Conservation (phyloP, 2,113 vertebrate species). For the Dicrurus megarhynchus region DNA sequence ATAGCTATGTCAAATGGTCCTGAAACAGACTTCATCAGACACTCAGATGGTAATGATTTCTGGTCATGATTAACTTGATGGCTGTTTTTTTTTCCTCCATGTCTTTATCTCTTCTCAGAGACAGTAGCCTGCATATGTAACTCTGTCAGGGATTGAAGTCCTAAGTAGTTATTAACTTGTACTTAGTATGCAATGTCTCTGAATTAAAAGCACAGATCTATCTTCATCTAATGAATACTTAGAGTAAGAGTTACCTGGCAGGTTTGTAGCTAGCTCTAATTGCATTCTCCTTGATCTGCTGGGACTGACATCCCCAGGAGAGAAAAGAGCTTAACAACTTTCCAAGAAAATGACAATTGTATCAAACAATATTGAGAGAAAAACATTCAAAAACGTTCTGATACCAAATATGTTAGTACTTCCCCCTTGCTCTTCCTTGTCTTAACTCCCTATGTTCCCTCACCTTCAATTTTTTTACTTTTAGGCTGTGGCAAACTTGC, state of each 20-base stretch:
- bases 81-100: neutral
- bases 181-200: constrained; percentile 11
- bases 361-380: neutral
- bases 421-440: neutral
- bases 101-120: constrained; percentile 28
- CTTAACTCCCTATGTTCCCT: neutral
- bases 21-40: constrained; percentile 21
- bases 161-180: constrained; percentile 40
- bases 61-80: neutral
- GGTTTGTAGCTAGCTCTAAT: constrained; percentile 28
- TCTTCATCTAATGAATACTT: constrained; percentile 41
- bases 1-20: neutral
- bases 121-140: neutral
- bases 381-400: neutral
- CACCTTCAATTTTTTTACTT: neutral
- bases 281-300: neutral
- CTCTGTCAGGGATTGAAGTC: constrained; percentile 4
- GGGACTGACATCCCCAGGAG: neutral
- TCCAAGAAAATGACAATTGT: neutral
- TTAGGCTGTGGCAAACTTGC: neutral
- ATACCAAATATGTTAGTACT: neutral
- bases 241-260: constrained; percentile 21
- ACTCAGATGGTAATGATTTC: constrained; percentile 11
- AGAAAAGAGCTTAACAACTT: neutral
- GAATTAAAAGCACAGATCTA: constrained; percentile 48